These are phyloP conservation scores for Aphodius granarius DNA, from an alignment of 2,888 invertebrate genomes.

Conservation along the genomic window DNA sequence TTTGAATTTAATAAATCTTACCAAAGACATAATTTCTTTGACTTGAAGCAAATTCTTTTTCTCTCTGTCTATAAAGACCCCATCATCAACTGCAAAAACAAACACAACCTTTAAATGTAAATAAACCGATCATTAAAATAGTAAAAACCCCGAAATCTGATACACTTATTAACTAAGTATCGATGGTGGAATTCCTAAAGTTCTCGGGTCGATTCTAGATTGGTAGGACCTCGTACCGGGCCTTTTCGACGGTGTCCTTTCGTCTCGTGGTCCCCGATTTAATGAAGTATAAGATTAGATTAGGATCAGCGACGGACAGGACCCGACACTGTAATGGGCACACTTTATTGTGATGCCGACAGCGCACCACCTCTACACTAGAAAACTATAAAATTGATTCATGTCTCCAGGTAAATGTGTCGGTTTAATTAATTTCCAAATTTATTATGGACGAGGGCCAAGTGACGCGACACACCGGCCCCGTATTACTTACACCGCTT, in stretches of 20 bases:
- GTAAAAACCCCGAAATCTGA: constrained; percentile 7
- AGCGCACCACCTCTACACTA: constrained; percentile 1
- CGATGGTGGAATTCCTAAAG: not conserved
- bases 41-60: too few species aligned
- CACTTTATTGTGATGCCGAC: constrained; percentile 12
- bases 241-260: not conserved
- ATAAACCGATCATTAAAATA: constrained; percentile 15
- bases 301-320: constrained; percentile 13
- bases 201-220: not conserved
- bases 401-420: constrained; percentile 5
- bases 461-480: not conserved
- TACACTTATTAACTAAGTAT: not conserved
- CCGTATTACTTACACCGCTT: not conserved
- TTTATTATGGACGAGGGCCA: not conserved
- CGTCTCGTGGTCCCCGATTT: constrained; percentile 22
- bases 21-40: too few species aligned
- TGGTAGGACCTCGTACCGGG: constrained; percentile 1
- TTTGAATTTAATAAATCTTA: too few species aligned
- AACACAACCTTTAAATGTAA: not conserved
- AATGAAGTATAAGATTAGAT: constrained; percentile 33
- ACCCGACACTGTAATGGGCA: constrained; percentile 5
- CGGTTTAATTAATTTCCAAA: constrained; percentile 16
- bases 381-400: constrained; percentile 2
- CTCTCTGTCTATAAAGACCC: too few species aligned
- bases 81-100: not conserved